A percentile compares a stretch with the other conserved stretches of the same genome.
phyloP scores from a whole-genome alignment of 2,113 vertebrate genomes.

The Aix galericulata region DNA sequence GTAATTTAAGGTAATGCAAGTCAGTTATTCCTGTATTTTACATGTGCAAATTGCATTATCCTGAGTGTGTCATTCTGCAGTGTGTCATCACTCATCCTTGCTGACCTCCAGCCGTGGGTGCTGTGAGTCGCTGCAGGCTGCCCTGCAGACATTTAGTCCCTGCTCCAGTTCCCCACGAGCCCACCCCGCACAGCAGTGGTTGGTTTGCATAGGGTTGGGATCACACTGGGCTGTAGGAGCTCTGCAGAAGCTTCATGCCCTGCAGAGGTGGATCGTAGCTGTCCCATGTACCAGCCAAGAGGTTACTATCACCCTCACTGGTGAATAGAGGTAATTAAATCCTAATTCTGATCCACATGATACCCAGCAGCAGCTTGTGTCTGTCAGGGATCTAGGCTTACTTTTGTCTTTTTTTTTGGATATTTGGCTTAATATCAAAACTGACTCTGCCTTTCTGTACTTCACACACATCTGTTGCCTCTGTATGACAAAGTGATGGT shows the following conservation, averaged over 20 bases:
- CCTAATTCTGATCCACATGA: not conserved
- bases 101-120: not conserved
- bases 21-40: not conserved
- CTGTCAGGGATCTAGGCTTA: not conserved
- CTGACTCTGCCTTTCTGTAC: not conserved
- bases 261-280: not conserved
- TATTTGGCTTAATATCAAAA: not conserved
- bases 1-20: not conserved
- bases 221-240: not conserved
- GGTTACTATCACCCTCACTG: not conserved
- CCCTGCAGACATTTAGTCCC: not conserved
- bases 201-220: not conserved
- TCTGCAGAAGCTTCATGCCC: not conserved
- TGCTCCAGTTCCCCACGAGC: too few relatives aligned
- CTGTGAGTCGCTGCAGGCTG: not conserved
- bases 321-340: not conserved
- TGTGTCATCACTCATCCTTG: not conserved
- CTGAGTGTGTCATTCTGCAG: fast-evolving
- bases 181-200: not conserved
- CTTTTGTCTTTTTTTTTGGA: not conserved
- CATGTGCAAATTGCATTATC: not conserved
- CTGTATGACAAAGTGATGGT: too few relatives aligned
- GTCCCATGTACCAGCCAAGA: not conserved
- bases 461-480: not conserved
- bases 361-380: not conserved